Evolutionary conservation across 2,888 invertebrate genomes (phyloP).

Genomic region (Phyto melanocephala): DNA sequence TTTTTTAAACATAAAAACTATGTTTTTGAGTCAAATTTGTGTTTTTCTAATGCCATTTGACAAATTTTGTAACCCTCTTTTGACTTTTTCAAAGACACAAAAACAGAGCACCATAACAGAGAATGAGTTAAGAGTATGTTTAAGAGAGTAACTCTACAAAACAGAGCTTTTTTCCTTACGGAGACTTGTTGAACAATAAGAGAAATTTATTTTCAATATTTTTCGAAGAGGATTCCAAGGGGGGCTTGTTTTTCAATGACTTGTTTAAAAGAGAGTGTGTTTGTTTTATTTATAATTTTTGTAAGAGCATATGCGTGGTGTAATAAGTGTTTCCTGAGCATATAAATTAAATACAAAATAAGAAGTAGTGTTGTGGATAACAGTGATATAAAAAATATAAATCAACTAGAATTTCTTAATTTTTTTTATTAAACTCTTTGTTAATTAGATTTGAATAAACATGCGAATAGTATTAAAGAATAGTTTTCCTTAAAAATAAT

Average conservation of each 20-base stretch:
- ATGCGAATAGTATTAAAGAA: too few species aligned
- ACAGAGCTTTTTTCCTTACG: conserved; percentile 31
- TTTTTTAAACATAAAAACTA: neutral
- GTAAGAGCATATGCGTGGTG: too few species aligned
- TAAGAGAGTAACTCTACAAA: conserved; percentile 16
- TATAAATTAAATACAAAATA: too few species aligned
- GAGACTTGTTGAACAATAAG: neutral
- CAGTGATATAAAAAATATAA: too few species aligned
- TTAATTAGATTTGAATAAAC: too few species aligned
- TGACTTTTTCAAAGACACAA: neutral
- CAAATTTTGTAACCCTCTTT: conserved; percentile 26
- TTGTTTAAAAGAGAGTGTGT: neutral
- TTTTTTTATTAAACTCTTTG: too few species aligned
- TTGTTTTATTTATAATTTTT: neutral
- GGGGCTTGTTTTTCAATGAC: neutral
- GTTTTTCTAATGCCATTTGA: conserved; percentile 6
- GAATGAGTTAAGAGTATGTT: neutral
- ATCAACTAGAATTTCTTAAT: too few species aligned
- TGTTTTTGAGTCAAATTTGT: neutral
- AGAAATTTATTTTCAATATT: neutral
- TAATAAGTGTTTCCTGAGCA: too few species aligned
- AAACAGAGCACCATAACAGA: neutral
- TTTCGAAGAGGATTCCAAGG: neutral
- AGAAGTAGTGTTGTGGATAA: too few species aligned
- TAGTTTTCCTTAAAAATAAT: too few species aligned